Percentiles rank a stretch among this genome's conserved stretches.
Conservation (phyloP, 2,113 vertebrate genomes). For the Hiodon tergisus region DNA sequence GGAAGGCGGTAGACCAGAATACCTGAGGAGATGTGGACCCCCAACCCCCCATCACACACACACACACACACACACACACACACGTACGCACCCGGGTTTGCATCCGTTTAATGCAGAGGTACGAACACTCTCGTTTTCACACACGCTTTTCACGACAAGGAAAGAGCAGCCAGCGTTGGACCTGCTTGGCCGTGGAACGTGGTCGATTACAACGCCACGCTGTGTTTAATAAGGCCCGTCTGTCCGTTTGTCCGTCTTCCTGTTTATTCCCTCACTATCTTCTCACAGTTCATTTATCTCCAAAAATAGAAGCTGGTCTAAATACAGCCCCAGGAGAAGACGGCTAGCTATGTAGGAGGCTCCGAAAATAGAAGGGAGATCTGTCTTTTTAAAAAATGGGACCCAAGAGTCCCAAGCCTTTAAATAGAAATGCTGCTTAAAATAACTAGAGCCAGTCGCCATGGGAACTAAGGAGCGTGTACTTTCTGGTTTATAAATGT, state of each 20-base stretch:
- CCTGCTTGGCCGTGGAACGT: too few relatives aligned
- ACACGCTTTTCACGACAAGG: too few relatives aligned
- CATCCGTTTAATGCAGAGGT: too few relatives aligned
- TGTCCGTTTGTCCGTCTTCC: background rate
- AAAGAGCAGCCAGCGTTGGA: too few relatives aligned
- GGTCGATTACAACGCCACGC: background rate
- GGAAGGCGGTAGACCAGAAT: background rate
- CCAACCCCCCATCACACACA: background rate
- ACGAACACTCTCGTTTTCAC: too few relatives aligned
- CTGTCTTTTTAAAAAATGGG: conserved; percentile 59
- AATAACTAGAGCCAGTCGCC: conserved; percentile 52
- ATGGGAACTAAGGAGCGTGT: conserved; percentile 56
- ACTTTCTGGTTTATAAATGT: conserved; percentile 42
- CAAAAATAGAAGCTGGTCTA: conserved; percentile 53
- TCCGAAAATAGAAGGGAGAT: conserved; percentile 54
- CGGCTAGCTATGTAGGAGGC: conserved; percentile 37
- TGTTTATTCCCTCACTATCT: conserved; percentile 14
- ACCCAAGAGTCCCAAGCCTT: conserved; percentile 41
- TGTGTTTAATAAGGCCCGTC: conserved; percentile 7
- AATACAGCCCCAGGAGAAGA: conserved; percentile 49
- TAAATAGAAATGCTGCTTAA: conserved; percentile 62
- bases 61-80: conserved; percentile 3
- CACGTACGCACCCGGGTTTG: background rate
- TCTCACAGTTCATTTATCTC: conserved; percentile 41
- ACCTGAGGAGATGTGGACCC: conserved; percentile 11